These are phyloP conservation scores for Temnothorax rugatulus DNA, from an alignment of 2,888 invertebrate genomes.

Conservation along the genomic window DNA sequence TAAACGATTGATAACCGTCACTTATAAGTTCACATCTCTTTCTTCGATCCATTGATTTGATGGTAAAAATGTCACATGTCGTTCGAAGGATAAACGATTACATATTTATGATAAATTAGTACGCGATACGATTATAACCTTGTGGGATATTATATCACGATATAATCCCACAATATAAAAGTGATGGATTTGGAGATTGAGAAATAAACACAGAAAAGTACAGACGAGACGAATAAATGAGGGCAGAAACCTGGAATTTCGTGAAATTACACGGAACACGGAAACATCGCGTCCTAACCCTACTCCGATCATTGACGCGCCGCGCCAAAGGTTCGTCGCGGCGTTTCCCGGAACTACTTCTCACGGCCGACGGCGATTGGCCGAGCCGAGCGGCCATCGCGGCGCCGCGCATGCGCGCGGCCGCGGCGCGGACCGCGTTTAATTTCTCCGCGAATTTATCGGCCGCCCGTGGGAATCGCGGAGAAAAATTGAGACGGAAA, in stretches of 20 bases:
- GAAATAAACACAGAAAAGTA: neutral
- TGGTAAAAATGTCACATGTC: neutral
- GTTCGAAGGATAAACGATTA: neutral
- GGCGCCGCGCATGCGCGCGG: constrained; percentile 76
- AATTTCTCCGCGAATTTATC: constrained; percentile 83
- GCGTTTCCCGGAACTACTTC: neutral
- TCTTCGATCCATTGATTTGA: neutral
- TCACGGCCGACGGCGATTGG: constrained; percentile 61
- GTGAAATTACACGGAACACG: neutral
- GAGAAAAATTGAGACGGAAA: constrained; percentile 64
- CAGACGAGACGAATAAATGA: neutral
- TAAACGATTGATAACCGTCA: neutral
- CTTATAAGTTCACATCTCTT: neutral
- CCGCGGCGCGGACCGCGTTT: constrained; percentile 81
- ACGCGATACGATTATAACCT: neutral
- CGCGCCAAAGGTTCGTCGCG: neutral
- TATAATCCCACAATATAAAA: neutral
- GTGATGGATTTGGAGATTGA: neutral
- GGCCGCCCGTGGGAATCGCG: constrained; percentile 50
- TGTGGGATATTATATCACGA: neutral
- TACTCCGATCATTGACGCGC: neutral
- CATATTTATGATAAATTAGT: too few species aligned
- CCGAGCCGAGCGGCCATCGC: constrained; percentile 44
- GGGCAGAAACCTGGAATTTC: neutral
- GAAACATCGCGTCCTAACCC: neutral